These are phyloP conservation scores for Microcebus tavaratra DNA, from an alignment of 2,113 vertebrate species.

Conservation along the genomic window DNA sequence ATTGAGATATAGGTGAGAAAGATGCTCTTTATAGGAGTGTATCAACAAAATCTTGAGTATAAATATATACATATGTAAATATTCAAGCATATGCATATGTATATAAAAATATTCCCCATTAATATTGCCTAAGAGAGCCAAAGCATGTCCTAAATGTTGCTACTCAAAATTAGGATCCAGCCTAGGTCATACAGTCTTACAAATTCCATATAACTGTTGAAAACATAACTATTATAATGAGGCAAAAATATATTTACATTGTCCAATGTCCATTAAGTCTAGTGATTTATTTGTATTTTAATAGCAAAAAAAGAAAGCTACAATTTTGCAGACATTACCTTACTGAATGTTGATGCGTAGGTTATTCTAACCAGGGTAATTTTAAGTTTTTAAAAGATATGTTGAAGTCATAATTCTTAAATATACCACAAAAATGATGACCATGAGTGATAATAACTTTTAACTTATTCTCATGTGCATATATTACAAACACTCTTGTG, in stretches of 20 bases:
- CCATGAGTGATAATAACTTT: background rate
- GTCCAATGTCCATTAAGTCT: background rate
- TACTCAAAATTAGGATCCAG: background rate
- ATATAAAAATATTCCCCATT: background rate
- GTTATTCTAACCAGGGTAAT: background rate
- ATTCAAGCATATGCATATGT: background rate
- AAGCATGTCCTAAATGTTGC: background rate
- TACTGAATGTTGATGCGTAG: background rate
- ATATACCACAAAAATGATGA: background rate
- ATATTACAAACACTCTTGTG: background rate
- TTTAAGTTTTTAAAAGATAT: slow-evolving; percentile 40
- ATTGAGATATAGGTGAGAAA: background rate
- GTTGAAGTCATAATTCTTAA: background rate
- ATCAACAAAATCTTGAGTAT: background rate
- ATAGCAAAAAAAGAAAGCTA: background rate
- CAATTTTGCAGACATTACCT: background rate
- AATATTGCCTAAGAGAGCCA: background rate
- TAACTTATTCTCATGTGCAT: background rate
- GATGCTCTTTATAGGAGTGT: background rate
- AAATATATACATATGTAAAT: background rate
- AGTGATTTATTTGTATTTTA: slow-evolving; percentile 16
- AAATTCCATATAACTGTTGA: background rate
- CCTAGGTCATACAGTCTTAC: background rate
- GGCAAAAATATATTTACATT: slow-evolving; percentile 3
- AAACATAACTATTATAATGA: background rate